Conservation (phyloP, 2,113 vertebrate species). For the Hippocampus comes region DNA sequence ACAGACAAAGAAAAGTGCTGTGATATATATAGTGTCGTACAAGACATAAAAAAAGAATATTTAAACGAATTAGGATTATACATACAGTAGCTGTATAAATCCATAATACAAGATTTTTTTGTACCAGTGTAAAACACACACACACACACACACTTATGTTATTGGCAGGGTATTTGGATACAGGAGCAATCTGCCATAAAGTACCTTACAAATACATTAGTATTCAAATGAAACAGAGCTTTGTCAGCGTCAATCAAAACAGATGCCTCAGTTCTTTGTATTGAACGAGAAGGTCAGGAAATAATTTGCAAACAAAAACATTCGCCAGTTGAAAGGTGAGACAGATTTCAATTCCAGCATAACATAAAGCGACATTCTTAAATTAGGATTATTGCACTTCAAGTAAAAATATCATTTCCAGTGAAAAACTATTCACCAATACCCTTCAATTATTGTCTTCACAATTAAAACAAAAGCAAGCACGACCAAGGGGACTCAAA, state of each 20-base stretch:
- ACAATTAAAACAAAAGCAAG: constrained; percentile 19
- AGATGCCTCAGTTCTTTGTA: constrained; percentile 18
- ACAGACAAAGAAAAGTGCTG: neutral
- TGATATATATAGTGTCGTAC: neutral
- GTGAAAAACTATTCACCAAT: neutral
- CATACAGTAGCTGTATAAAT: neutral
- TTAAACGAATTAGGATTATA: neutral
- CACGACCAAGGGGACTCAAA: constrained; percentile 12
- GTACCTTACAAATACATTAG: constrained; percentile 25
- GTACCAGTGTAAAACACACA: constrained; percentile 18
- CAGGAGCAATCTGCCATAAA: constrained; percentile 17
- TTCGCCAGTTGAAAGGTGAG: constrained; percentile 4
- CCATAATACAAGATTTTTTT: constrained; percentile 6
- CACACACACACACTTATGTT: neutral
- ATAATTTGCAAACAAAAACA: constrained; percentile 9
- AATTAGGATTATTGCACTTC: constrained; percentile 62
- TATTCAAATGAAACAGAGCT: constrained; percentile 12
- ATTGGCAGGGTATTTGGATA: neutral
- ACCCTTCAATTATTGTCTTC: constrained; percentile 33
- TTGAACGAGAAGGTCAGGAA: constrained; percentile 23
- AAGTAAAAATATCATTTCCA: constrained; percentile 27
- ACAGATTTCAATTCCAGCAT: constrained; percentile 28
- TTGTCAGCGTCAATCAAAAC: constrained; percentile 17
- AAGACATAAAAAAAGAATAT: neutral
- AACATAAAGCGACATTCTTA: constrained; percentile 29